Evolutionary conservation across 2,797 vertebrate species (phyloP).

Genomic region (Rhincodon typus): DNA sequence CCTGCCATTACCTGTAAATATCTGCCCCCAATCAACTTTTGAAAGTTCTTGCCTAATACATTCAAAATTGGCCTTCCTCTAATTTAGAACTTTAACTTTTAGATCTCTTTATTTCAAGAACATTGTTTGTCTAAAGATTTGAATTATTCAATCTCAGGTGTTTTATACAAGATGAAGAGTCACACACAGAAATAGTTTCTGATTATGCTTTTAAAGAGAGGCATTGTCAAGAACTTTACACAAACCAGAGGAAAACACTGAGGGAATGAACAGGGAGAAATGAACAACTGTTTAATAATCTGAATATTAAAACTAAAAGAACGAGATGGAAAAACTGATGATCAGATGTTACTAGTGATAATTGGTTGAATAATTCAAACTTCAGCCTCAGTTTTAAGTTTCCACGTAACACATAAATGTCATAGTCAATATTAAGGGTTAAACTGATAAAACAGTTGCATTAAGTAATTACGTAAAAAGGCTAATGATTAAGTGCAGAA

Average conservation of each 20-base stretch:
- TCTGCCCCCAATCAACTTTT: too few relatives aligned
- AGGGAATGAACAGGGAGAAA: too few relatives aligned
- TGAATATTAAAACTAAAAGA: neutral
- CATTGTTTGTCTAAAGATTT: neutral
- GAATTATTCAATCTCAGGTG: neutral
- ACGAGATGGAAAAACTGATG: neutral
- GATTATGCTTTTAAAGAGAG: neutral
- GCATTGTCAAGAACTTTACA: neutral
- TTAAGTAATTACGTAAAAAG: neutral
- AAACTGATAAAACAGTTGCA: neutral
- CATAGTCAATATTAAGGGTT: neutral
- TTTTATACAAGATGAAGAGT: neutral
- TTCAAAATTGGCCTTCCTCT: too few relatives aligned
- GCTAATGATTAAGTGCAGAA: neutral
- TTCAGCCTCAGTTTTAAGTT: neutral
- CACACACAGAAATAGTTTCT: neutral
- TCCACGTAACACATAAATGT: neutral
- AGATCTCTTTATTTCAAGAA: neutral
- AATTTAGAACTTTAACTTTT: too few relatives aligned
- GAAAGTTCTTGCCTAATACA: too few relatives aligned
- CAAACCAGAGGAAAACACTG: neutral
- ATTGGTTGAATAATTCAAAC: neutral
- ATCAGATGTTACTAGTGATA: neutral
- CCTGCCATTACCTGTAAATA: too few relatives aligned
- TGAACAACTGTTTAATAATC: too few relatives aligned